Conservation (phyloP, 2,113 vertebrate species). For the Laticauda colubrina region DNA sequence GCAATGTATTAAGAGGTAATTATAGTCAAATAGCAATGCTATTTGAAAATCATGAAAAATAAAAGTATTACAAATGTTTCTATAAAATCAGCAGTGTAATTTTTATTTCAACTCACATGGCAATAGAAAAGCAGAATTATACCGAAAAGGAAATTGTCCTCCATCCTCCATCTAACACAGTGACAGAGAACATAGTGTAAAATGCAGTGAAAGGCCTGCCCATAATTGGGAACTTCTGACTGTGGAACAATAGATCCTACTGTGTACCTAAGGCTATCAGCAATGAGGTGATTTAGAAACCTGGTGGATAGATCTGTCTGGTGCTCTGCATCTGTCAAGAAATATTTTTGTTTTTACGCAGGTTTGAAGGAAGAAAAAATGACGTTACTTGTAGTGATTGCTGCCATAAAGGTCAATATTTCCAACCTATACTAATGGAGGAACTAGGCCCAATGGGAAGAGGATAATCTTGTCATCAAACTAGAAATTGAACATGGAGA, state of each 20-base stretch:
- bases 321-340: not conserved
- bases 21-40: not conserved
- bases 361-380: not conserved
- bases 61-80: not conserved
- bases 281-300: not conserved
- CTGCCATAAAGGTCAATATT: not conserved
- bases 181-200: not conserved
- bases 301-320: not conserved
- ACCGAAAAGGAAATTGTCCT: not conserved
- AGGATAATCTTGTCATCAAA: not conserved
- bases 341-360: not conserved
- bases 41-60: not conserved
- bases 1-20: not conserved
- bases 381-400: not conserved
- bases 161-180: not conserved
- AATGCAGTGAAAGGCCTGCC: not conserved
- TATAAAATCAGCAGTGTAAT: not conserved
- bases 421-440: not conserved
- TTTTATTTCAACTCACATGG: not conserved
- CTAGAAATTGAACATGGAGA: not conserved
- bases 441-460: not conserved
- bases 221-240: not conserved
- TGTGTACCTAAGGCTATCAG: not conserved
- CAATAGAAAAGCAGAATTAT: not conserved
- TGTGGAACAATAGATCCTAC: not conserved